Percentiles rank a stretch among this genome's conserved stretches.
These are phyloP conservation scores for Scaptodrosophila lebanonensis DNA, from an alignment of 1,140 invertebrate species.

Conservation along the genomic window DNA sequence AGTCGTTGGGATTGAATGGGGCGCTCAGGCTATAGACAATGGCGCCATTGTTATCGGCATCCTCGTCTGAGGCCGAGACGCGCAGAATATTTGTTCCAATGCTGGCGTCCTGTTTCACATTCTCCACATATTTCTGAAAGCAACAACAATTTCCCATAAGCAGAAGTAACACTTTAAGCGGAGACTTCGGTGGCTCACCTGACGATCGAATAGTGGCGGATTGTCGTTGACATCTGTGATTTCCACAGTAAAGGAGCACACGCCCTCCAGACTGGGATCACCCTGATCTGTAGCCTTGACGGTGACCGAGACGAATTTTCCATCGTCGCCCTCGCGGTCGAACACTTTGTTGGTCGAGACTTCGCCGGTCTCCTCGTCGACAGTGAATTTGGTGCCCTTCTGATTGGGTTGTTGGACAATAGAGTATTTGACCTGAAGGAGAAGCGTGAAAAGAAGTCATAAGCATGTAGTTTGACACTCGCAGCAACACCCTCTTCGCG, in stretches of 20 bases:
- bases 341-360: slow-evolving; percentile 97
- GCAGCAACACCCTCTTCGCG: too few species aligned
- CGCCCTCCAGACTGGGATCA: slow-evolving; percentile 95
- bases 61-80: slow-evolving; percentile 95
- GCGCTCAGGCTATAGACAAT: slow-evolving; percentile 93
- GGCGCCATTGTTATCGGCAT: slow-evolving; percentile 97
- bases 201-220: slow-evolving; percentile 94
- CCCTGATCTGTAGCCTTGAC: slow-evolving; percentile 97
- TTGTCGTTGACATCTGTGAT: slow-evolving; percentile 97
- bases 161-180: slow-evolving; percentile 6
- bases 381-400: slow-evolving; percentile 96
- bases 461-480: slow-evolving; percentile 55
- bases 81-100: slow-evolving; percentile 95
- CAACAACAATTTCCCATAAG: not conserved
- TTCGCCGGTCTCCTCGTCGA: slow-evolving; percentile 95
- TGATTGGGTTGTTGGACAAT: slow-evolving; percentile 98
- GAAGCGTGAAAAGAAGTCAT: slow-evolving; percentile 24
- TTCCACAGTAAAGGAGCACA: slow-evolving; percentile 97
- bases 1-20: slow-evolving; percentile 88
- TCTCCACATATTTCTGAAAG: slow-evolving; percentile 94
- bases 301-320: slow-evolving; percentile 96
- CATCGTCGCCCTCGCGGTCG: slow-evolving; percentile 95
- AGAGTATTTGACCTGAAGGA: slow-evolving; percentile 87
- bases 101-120: slow-evolving; percentile 97
- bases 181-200: slow-evolving; percentile 82